These are phyloP conservation scores for Acanthoscelides obtectus DNA, from an alignment of 2,888 invertebrate genomes.

Conservation along the genomic window DNA sequence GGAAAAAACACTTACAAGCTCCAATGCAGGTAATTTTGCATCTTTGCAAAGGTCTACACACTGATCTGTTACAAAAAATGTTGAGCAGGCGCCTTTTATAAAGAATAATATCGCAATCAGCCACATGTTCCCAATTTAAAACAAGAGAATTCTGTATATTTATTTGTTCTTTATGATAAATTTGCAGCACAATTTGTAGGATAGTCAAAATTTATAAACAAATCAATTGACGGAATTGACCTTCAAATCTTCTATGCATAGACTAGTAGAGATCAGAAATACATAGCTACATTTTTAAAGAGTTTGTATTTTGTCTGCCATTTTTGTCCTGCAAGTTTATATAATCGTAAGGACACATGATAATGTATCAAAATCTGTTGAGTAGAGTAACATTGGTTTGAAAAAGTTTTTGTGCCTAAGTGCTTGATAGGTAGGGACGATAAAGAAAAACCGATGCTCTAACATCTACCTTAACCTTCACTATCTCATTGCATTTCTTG, in stretches of 20 bases:
- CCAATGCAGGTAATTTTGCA: constrained; percentile 24
- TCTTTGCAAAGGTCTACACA: constrained; percentile 28
- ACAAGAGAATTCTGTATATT: not conserved
- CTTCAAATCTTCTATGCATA: not conserved
- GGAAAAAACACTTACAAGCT: constrained; percentile 21
- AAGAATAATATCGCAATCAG: not conserved
- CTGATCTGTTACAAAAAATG: constrained; percentile 21
- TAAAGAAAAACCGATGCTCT: too few species aligned
- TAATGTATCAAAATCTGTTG: too few species aligned
- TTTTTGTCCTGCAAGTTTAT: too few species aligned
- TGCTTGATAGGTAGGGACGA: too few species aligned
- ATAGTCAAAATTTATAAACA: not conserved
- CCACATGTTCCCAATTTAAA: not conserved
- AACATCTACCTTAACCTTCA: too few species aligned
- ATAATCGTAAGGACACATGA: too few species aligned
- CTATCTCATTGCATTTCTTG: too few species aligned
- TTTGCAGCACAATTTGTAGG: not conserved
- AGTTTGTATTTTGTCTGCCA: too few species aligned
- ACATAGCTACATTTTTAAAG: too few species aligned
- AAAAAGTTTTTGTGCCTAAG: too few species aligned
- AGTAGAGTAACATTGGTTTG: too few species aligned
- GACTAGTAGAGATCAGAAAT: too few species aligned
- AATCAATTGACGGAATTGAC: not conserved
- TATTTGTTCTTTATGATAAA: not conserved
- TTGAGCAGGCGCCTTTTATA: not conserved